A percentile compares a stretch with the other conserved stretches of the same genome.
These are phyloP conservation scores for Drosophila quadrilineata DNA, from an alignment of 1,140 invertebrate genomes.

Conservation along the genomic window DNA sequence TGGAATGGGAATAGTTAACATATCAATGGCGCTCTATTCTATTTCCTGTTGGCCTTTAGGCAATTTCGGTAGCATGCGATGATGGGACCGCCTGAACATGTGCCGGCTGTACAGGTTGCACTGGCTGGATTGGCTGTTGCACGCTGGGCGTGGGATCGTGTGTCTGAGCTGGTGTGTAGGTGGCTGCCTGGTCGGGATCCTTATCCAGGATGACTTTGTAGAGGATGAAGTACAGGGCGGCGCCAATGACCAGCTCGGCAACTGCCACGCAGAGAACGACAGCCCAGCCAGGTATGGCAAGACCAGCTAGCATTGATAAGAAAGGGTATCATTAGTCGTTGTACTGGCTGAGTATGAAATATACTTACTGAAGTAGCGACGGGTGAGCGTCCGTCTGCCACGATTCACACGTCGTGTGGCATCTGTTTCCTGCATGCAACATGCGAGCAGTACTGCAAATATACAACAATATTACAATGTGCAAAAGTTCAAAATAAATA, in stretches of 20 bases:
- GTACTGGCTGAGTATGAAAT: background rate
- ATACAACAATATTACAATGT: conserved; percentile 12
- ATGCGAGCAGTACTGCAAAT: conserved; percentile 80
- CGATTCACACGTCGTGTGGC: conserved; percentile 88
- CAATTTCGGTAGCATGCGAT: conserved; percentile 56
- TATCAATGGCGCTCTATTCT: conserved; percentile 10
- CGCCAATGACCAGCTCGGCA: conserved; percentile 85
- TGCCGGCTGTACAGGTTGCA: conserved; percentile 9
- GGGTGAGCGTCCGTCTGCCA: conserved; percentile 87
- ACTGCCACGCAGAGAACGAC: conserved; percentile 86
- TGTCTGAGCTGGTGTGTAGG: conserved; percentile 62
- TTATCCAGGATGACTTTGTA: conserved; percentile 85
- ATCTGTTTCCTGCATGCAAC: conserved; percentile 86
- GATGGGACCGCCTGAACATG: conserved; percentile 31
- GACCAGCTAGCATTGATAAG: conserved; percentile 83
- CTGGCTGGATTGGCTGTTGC: background rate
- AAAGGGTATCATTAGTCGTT: conserved; percentile 13
- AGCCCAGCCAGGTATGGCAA: conserved; percentile 88
- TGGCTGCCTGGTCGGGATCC: conserved; percentile 56
- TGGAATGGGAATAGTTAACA: background rate
- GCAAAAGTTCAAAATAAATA: conserved; percentile 8
- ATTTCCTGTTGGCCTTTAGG: conserved; percentile 31
- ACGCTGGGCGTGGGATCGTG: conserved; percentile 36
- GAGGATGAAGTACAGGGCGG: conserved; percentile 85
- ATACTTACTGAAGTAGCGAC: conserved; percentile 88